Percentiles rank a stretch among this genome's conserved stretches.
These are phyloP conservation scores for Ochlodes sylvanus DNA, from an alignment of 2,888 invertebrate genomes.

Conservation along the genomic window DNA sequence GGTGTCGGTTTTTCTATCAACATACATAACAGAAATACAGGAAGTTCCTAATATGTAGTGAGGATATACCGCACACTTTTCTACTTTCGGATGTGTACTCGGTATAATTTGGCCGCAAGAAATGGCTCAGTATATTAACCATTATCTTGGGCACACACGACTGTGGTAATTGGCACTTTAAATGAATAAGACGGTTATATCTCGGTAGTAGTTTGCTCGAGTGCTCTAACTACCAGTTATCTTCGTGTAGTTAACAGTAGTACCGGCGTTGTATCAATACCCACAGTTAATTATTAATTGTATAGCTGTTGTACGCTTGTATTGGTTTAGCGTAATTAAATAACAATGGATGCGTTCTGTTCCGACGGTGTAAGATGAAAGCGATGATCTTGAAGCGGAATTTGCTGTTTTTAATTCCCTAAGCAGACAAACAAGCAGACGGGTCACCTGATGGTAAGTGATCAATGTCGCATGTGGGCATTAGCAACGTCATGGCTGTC, in stretches of 20 bases:
- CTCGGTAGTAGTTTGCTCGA: not conserved
- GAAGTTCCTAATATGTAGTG: too few relatives aligned
- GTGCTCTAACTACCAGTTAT: not conserved
- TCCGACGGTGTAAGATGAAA: not conserved
- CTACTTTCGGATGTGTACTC: not conserved
- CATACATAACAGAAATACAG: too few relatives aligned
- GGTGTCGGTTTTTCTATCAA: too few relatives aligned
- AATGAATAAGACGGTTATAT: constrained; percentile 4
- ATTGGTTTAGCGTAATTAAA: constrained; percentile 10
- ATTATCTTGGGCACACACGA: constrained; percentile 10
- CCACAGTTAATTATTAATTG: constrained; percentile 7
- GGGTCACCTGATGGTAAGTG: too few relatives aligned
- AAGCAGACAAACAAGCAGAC: too few relatives aligned
- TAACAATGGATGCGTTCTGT: not conserved
- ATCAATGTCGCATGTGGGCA: too few relatives aligned
- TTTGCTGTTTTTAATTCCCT: not conserved
- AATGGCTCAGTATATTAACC: constrained; percentile 7
- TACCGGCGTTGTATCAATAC: constrained; percentile 10
- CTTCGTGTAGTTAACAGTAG: not conserved
- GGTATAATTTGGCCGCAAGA: constrained; percentile 2
- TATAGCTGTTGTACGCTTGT: constrained; percentile 2
- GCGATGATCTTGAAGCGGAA: not conserved
- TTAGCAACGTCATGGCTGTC: too few relatives aligned
- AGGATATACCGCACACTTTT: not conserved
- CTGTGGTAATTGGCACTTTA: constrained; percentile 6